phyloP scores from a whole-genome alignment of 2,888 invertebrate genomes.

The Sthenelais limicola region DNA sequence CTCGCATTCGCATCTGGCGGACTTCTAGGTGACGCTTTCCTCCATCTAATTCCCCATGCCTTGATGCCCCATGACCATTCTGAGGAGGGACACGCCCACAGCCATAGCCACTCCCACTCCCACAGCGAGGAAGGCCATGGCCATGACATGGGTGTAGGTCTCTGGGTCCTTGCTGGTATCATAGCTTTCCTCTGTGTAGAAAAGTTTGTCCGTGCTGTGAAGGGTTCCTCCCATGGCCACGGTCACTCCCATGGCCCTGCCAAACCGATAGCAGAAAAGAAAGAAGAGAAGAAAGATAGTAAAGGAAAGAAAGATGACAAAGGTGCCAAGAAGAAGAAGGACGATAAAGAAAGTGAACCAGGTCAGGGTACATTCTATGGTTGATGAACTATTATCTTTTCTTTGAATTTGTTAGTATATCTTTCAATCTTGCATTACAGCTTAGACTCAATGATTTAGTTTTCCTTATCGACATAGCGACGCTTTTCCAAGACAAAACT shows the following conservation, averaged over 20 bases:
- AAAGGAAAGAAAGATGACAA: slow-evolving; percentile 49
- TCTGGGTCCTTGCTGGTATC: slow-evolving; percentile 95
- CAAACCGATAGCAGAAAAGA: slow-evolving; percentile 16
- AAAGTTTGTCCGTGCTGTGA: slow-evolving; percentile 81
- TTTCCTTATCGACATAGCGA: no score
- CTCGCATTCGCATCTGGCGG: slow-evolving; percentile 77
- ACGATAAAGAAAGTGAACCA: no score
- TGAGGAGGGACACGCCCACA: slow-evolving; percentile 64
- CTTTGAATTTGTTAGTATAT: no score
- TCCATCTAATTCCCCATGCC: slow-evolving; percentile 98
- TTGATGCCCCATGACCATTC: slow-evolving; percentile 74
- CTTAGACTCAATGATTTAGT: no score
- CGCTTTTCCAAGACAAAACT: no score
- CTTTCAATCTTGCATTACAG: no score
- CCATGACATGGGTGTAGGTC: slow-evolving; percentile 91
- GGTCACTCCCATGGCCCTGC: slow-evolving; percentile 78
- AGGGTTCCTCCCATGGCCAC: slow-evolving; percentile 82
- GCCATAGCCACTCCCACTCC: slow-evolving; percentile 74
- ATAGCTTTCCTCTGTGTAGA: slow-evolving; percentile 94
- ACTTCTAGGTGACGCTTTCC: slow-evolving; percentile 96
- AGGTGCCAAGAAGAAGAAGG: slow-evolving; percentile 45
- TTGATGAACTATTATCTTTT: no score
- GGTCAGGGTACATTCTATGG: no score
- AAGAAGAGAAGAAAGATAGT: slow-evolving; percentile 38
- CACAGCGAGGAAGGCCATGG: slow-evolving; percentile 70